phyloP scores from a whole-genome alignment of 2,113 vertebrate genomes.

The Corythornis madagascariensis region DNA sequence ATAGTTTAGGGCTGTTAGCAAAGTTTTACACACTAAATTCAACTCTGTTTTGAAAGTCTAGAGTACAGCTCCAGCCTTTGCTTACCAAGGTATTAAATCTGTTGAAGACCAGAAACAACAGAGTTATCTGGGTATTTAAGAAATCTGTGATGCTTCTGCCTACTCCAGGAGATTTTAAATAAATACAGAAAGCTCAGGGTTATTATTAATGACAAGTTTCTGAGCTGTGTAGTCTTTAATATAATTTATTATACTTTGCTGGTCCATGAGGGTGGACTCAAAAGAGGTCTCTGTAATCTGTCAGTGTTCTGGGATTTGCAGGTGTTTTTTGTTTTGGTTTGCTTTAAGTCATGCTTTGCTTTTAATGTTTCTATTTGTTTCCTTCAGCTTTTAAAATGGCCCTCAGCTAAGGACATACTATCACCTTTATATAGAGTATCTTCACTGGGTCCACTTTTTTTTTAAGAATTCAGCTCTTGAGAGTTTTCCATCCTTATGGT shows the following conservation, averaged over 20 bases:
- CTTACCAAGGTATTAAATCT: neutral
- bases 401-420: neutral
- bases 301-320: neutral
- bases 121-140: neutral
- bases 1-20: neutral
- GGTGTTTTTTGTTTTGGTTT: neutral
- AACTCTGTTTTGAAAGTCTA: neutral
- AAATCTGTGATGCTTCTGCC: neutral
- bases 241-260: neutral
- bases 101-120: neutral
- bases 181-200: neutral
- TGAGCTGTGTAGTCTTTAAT: neutral
- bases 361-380: neutral
- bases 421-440: neutral
- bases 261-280: neutral
- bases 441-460: neutral
- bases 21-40: neutral
- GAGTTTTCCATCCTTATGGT: neutral
- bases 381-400: neutral
- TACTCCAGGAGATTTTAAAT: neutral
- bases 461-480: neutral
- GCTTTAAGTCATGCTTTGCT: neutral
- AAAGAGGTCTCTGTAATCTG: neutral
- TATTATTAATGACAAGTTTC: neutral
- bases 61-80: neutral